These are phyloP conservation scores for Drosophila sproati DNA, from an alignment of 1,140 invertebrate species.

Conservation along the genomic window DNA sequence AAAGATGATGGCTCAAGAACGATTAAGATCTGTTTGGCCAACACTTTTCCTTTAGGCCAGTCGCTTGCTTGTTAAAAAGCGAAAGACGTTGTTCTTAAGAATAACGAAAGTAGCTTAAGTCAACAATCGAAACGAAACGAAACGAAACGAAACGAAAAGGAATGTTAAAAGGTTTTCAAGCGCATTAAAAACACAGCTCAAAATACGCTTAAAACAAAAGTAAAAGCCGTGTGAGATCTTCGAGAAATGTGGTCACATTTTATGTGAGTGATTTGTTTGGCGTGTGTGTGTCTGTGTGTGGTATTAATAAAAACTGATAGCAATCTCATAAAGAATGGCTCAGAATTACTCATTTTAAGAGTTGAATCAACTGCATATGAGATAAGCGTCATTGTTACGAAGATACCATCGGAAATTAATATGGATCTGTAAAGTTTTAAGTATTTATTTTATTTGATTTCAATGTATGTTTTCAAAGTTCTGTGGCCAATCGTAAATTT, in stretches of 20 bases:
- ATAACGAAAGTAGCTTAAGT: constrained; percentile 78
- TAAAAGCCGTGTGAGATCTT: constrained; percentile 63
- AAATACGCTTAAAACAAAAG: constrained; percentile 66
- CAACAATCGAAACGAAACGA: constrained; percentile 59
- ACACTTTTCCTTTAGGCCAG: constrained; percentile 39
- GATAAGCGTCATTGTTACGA: not conserved
- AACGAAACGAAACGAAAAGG: constrained; percentile 65
- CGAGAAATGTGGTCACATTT: not conserved
- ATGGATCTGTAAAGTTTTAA: too few relatives aligned
- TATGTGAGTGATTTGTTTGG: not conserved
- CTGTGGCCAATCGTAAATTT: too few relatives aligned
- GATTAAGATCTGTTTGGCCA: constrained; percentile 50
- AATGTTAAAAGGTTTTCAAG: constrained; percentile 77
- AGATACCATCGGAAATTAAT: not conserved
- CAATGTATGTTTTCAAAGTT: too few relatives aligned
- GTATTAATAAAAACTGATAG: constrained; percentile 17
- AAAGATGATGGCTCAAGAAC: constrained; percentile 3
- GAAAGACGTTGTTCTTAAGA: constrained; percentile 58
- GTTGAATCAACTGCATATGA: not conserved
- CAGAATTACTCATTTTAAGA: not conserved
- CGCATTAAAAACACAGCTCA: constrained; percentile 39
- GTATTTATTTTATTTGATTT: too few relatives aligned
- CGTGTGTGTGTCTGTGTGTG: not conserved
- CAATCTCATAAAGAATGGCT: not conserved
- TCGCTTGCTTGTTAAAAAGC: constrained; percentile 62